These are phyloP conservation scores for Tragopan temminckii DNA, from an alignment of 2,797 vertebrate genomes.

Conservation along the genomic window DNA sequence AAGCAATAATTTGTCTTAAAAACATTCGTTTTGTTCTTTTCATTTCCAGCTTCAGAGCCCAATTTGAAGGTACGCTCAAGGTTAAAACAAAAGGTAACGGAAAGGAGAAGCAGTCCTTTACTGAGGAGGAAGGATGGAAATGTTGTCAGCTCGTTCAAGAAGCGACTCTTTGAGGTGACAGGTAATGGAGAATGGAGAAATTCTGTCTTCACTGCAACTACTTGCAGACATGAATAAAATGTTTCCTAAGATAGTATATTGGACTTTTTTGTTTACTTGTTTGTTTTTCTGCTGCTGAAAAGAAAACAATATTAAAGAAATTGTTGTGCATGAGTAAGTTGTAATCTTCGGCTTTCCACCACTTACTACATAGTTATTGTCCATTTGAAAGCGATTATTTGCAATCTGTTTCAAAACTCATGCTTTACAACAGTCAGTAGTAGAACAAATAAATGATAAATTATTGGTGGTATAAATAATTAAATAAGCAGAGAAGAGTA, in stretches of 20 bases:
- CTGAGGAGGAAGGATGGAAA: slow-evolving; percentile 87
- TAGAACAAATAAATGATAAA: neutral
- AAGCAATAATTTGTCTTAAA: neutral
- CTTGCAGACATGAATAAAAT: neutral
- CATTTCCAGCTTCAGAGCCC: slow-evolving; percentile 85
- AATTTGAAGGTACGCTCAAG: slow-evolving; percentile 89
- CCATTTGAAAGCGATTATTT: neutral
- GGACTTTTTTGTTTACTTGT: neutral
- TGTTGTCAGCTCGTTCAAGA: slow-evolving; percentile 85
- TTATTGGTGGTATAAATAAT: neutral
- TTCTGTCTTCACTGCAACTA: neutral
- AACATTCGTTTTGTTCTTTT: slow-evolving; percentile 66
- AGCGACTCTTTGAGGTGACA: slow-evolving; percentile 87
- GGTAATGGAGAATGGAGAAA: slow-evolving; percentile 80
- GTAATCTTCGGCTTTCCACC: neutral
- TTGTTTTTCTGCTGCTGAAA: neutral
- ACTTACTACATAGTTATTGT: neutral
- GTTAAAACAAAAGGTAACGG: slow-evolving; percentile 89
- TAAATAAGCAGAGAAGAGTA: neutral
- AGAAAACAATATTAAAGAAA: neutral
- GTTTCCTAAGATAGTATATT: neutral
- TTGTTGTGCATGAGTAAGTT: neutral
- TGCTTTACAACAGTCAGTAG: neutral
- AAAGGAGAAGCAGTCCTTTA: slow-evolving; percentile 88
- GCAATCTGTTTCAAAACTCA: neutral